Conservation (phyloP, 1,140 invertebrate genomes). For the Battus philenor region DNA sequence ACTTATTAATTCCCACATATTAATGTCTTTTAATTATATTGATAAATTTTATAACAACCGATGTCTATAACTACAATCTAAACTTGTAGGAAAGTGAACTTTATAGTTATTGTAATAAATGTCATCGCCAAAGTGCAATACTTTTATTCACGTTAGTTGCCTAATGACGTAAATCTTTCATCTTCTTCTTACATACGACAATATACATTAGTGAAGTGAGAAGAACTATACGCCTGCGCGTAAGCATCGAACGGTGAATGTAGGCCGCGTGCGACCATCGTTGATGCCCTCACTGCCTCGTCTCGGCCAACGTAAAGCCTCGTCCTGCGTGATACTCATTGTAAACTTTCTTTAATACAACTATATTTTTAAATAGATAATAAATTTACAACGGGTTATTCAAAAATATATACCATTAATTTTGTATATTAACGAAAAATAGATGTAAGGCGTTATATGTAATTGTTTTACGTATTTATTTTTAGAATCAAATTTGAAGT, state of each 20-base stretch:
- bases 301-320: conserved; percentile 49
- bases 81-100: neutral
- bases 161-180: conserved; percentile 14
- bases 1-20: too few relatives aligned
- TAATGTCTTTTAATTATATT: too few relatives aligned
- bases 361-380: too few relatives aligned
- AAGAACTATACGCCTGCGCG: conserved; percentile 37
- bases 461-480: too few relatives aligned
- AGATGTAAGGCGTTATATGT: too few relatives aligned
- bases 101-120: conserved; percentile 1
- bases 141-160: conserved; percentile 5
- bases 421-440: too few relatives aligned
- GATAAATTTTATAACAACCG: too few relatives aligned
- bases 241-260: conserved; percentile 66
- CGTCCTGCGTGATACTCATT: conserved; percentile 30
- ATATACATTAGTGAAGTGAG: conserved; percentile 34
- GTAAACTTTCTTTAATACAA: neutral
- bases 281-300: conserved; percentile 58
- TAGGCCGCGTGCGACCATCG: conserved; percentile 68
- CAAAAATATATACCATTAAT: too few relatives aligned
- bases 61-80: neutral
- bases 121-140: neutral
- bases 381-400: too few relatives aligned
- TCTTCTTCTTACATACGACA: conserved; percentile 26
- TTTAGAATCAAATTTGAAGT: too few relatives aligned